Evolutionary conservation across 2,113 vertebrate genomes (phyloP).

Genomic region (Pachycephala philippinensis): DNA sequence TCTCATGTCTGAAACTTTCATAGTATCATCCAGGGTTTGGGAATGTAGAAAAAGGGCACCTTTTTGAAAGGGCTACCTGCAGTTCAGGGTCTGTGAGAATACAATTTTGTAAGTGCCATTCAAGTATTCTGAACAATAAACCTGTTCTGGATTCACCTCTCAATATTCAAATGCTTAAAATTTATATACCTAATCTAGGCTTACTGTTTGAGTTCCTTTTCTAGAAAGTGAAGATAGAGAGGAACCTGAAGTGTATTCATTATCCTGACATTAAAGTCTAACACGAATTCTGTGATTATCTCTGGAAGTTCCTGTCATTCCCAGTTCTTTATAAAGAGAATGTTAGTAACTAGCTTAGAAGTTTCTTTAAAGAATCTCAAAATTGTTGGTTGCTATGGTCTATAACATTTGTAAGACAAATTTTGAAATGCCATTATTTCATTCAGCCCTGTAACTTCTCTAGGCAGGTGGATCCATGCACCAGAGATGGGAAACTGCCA

Average conservation of each 20-base stretch:
- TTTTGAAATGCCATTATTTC: background rate
- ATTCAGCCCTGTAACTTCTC: background rate
- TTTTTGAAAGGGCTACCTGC: background rate
- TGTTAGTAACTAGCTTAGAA: background rate
- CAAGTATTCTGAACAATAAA: background rate
- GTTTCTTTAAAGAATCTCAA: background rate
- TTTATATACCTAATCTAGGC: background rate
- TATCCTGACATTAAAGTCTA: background rate
- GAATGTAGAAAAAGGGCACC: background rate
- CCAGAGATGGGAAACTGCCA: background rate
- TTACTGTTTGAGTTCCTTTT: background rate
- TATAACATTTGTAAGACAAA: background rate
- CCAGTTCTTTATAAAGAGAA: background rate
- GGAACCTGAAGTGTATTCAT: background rate
- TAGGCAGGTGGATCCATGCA: background rate
- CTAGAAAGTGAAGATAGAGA: background rate
- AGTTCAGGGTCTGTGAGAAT: background rate
- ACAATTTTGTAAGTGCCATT: background rate
- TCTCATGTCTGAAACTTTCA: background rate
- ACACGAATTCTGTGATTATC: background rate
- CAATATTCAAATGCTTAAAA: background rate
- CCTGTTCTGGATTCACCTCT: background rate
- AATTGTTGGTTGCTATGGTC: background rate
- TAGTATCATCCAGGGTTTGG: background rate
- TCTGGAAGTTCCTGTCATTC: background rate